phyloP scores from a whole-genome alignment of 2,113 vertebrate genomes.

The Prinia subflava region DNA sequence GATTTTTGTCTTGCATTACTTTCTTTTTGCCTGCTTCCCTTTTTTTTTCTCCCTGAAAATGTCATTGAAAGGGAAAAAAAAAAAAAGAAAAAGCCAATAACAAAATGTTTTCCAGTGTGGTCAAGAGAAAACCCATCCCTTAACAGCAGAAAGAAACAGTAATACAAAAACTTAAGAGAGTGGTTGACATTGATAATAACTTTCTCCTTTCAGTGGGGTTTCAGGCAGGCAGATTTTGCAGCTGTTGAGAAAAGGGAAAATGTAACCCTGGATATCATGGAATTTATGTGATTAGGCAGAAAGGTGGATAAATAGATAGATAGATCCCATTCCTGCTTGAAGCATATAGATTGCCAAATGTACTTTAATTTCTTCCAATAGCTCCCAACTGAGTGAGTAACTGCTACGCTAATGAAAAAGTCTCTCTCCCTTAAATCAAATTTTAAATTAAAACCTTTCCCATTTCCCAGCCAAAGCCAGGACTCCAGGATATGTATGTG shows the following conservation, averaged over 20 bases:
- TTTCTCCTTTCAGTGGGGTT: neutral
- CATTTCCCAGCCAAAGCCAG: conserved; percentile 63
- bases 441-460: conserved; percentile 74
- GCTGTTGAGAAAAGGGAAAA: conserved; percentile 8
- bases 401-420: conserved; percentile 65
- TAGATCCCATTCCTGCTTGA: conserved; percentile 57
- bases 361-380: conserved; percentile 73
- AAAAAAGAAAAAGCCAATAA: neutral
- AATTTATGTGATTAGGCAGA: conserved; percentile 61
- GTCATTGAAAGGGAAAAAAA: neutral
- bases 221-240: conserved; percentile 13
- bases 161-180: neutral
- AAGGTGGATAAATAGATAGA: conserved; percentile 66
- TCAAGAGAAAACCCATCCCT: neutral
- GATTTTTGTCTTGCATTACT: neutral
- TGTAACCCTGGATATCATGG: neutral
- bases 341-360: conserved; percentile 70
- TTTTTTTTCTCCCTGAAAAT: neutral
- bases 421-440: conserved; percentile 67
- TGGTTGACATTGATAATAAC: neutral
- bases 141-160: neutral
- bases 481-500: conserved; percentile 10
- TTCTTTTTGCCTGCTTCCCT: neutral
- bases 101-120: neutral
- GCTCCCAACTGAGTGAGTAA: conserved; percentile 71